Base-by-base conservation (phyloP, 2,113 vertebrate species). In the Perca schrenkii region DNA sequence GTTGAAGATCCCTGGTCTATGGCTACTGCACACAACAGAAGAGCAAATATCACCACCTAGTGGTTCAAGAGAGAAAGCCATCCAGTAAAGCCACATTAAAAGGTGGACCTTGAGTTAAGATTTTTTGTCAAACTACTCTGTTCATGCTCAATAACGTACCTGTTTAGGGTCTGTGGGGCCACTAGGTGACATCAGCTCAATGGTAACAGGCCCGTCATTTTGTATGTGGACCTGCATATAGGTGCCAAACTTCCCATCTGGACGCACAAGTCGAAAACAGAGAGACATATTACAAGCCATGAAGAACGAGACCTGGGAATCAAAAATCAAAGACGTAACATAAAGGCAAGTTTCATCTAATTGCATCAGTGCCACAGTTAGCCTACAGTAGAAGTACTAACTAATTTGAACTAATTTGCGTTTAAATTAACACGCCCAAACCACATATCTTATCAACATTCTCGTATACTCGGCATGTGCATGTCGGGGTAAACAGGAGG, bases 151-250 rank as follows among this genome's bases (percentile, higher is more conserved):
- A 21, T 34, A 21, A n/a, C 12, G 0, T 95, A 99, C 98, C 96
- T 97, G 97, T 94, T 96, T 98, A 49, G 95, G 94, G 64, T 99
- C 97, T 11, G 94, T 89, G 57, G 95, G 88, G 4, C 94, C 93
- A 17, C 93, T 8, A 0, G 98, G 97, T 0, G 98, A 99, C 17
- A 96, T 96, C 91, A 99, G 84, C 73, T 97, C 96, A 84, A 99
- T 96, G 79, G 98, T 99, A 36, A 99, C 98, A 2, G 98, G 98
- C 2, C 98, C 98, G 15, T 99, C 98, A 0, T 99, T 99, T 91
- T 99, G 97, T 88, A 99, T 98, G 83, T 97, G 95, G 11, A 99
- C 97, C 87, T 99, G 97, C 98, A 99, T 99, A 85, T 90, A 95
- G 76, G 97, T 97, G 28, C 98, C 98, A 90, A 99, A 99, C 91